Evolutionary conservation across 2,797 vertebrate genomes (phyloP).

Genomic region (Eulemur rubriventer): DNA sequence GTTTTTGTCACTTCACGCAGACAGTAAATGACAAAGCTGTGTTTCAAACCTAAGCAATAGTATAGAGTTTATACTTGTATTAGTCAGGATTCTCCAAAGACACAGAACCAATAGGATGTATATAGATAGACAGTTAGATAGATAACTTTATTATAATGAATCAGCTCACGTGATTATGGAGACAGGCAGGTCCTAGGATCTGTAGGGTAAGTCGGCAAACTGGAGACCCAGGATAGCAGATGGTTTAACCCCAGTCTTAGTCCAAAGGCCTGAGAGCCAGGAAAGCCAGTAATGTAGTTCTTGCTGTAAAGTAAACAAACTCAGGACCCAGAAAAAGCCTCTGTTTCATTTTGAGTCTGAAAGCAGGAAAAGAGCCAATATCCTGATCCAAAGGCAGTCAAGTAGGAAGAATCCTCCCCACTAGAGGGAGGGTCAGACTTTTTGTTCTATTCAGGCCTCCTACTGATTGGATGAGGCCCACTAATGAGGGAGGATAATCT

Average conservation of each 20-base stretch:
- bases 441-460: background rate
- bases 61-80: background rate
- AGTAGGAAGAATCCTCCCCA: background rate
- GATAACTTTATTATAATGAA: background rate
- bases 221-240: background rate
- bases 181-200: background rate
- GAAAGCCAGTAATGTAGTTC: background rate
- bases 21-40: background rate
- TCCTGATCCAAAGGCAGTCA: background rate
- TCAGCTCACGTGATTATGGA: background rate
- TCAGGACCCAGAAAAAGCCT: background rate
- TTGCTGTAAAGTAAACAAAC: background rate
- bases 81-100: background rate
- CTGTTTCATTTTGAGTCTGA: background rate
- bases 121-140: background rate
- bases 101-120: background rate
- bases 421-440: background rate
- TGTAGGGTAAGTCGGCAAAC: background rate
- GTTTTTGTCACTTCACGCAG: background rate
- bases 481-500: background rate
- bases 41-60: background rate
- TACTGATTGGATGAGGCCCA: background rate
- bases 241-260: background rate
- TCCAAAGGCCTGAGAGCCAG: background rate
- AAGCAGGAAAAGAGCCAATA: background rate